These are phyloP conservation scores for Cygnus olor DNA, from an alignment of 2,797 vertebrate genomes.

Conservation along the genomic window DNA sequence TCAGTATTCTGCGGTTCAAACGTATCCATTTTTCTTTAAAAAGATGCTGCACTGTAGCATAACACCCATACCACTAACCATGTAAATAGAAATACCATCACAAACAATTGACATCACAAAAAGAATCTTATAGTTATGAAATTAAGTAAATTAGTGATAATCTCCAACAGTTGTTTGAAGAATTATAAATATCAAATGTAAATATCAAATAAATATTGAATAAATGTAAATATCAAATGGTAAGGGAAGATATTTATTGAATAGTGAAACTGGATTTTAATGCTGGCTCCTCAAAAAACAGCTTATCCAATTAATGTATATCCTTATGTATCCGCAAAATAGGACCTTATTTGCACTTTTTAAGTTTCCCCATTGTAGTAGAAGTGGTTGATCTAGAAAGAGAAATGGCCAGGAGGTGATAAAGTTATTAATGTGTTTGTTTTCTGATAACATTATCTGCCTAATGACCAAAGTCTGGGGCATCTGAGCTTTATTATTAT, in stretches of 20 bases:
- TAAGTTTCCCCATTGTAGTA: background rate
- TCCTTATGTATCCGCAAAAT: background rate
- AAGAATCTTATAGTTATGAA: background rate
- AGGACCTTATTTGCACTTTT: background rate
- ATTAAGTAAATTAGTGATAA: background rate
- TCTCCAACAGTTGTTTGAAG: background rate
- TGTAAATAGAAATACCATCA: background rate
- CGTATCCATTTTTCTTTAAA: background rate
- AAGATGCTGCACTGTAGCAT: background rate
- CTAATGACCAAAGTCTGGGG: background rate
- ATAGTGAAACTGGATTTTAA: background rate
- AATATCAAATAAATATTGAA: background rate
- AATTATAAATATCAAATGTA: background rate
- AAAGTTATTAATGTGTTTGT: background rate
- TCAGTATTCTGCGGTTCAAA: background rate
- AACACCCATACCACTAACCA: background rate
- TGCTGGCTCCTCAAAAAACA: background rate
- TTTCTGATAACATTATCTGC: background rate
- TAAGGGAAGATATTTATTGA: background rate
- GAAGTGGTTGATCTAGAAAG: background rate
- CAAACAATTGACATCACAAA: background rate
- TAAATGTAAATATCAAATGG: background rate
- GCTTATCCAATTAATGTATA: background rate
- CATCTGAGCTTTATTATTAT: background rate
- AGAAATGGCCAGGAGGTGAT: background rate